Percentiles rank a stretch among this genome's conserved stretches.
phyloP scores from a whole-genome alignment of 2,113 vertebrate species.

The Pogonocichla stellata region DNA sequence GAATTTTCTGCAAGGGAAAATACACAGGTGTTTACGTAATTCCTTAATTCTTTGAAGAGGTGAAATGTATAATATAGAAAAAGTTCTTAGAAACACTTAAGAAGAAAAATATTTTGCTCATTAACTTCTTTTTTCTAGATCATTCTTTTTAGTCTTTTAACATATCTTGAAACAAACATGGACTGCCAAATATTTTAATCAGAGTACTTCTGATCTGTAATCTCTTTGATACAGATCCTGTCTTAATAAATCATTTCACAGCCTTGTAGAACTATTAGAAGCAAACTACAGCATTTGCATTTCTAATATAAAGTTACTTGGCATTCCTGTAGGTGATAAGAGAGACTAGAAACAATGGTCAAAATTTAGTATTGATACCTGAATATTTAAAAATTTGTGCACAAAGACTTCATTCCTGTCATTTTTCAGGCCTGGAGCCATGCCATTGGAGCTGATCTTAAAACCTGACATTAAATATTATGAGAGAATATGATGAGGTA shows the following conservation, averaged over 20 bases:
- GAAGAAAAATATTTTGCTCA: not conserved
- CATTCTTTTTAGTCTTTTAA: not conserved
- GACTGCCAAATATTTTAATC: constrained; percentile 25
- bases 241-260: constrained; percentile 12
- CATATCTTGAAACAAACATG: not conserved
- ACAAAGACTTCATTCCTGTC: not conserved
- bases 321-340: not conserved
- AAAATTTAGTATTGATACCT: not conserved
- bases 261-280: not conserved
- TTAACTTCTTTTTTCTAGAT: not conserved
- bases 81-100: not conserved
- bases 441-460: not conserved
- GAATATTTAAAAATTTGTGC: not conserved
- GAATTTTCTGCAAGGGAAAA: constrained; percentile 13
- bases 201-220: not conserved
- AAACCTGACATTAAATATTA: not conserved
- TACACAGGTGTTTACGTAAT: not conserved
- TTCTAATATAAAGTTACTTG: not conserved
- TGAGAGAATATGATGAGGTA: not conserved
- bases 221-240: not conserved
- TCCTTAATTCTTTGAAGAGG: not conserved
- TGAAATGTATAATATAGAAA: not conserved
- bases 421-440: not conserved
- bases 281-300: not conserved
- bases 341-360: not conserved